Conservation (phyloP, 2,113 vertebrate genomes). For the Pelvicachromis taeniatus region DNA sequence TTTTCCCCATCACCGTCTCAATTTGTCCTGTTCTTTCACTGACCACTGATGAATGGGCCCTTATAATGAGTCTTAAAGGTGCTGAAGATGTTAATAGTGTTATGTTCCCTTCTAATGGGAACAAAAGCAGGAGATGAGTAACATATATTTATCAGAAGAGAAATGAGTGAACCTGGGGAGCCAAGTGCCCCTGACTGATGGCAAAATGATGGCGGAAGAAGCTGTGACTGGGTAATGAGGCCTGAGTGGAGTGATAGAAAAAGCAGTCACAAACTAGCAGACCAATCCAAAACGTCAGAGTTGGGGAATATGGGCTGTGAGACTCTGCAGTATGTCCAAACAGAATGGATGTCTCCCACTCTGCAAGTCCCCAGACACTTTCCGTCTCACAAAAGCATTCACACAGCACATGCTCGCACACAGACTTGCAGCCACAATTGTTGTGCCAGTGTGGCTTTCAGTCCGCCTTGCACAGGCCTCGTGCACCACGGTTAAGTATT, state of each 20-base stretch:
- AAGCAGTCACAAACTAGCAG: constrained; percentile 14
- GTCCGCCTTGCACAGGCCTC: constrained; percentile 1
- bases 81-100: constrained; percentile 5
- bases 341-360: constrained; percentile 76
- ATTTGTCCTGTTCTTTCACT: not conserved
- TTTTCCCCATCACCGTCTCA: not conserved
- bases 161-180: constrained; percentile 18
- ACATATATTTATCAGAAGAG: constrained; percentile 13
- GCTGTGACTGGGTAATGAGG: constrained; percentile 54
- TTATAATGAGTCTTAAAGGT: not conserved
- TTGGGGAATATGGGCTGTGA: constrained; percentile 48
- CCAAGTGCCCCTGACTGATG: constrained; percentile 32
- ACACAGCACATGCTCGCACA: constrained; percentile 26
- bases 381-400: constrained; percentile 39
- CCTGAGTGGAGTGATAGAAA: constrained; percentile 20
- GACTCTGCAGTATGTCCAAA: constrained; percentile 70
- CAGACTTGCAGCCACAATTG: constrained; percentile 13
- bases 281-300: constrained; percentile 36
- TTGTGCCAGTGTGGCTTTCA: constrained; percentile 19
- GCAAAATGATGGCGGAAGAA: constrained; percentile 37
- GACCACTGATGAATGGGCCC: not conserved
- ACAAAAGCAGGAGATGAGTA: constrained; percentile 9
- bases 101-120: constrained; percentile 11
- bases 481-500: not conserved
- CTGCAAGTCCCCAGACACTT: constrained; percentile 62